Conservation (phyloP, 2,797 vertebrate species). For the Capromys pilorides region DNA sequence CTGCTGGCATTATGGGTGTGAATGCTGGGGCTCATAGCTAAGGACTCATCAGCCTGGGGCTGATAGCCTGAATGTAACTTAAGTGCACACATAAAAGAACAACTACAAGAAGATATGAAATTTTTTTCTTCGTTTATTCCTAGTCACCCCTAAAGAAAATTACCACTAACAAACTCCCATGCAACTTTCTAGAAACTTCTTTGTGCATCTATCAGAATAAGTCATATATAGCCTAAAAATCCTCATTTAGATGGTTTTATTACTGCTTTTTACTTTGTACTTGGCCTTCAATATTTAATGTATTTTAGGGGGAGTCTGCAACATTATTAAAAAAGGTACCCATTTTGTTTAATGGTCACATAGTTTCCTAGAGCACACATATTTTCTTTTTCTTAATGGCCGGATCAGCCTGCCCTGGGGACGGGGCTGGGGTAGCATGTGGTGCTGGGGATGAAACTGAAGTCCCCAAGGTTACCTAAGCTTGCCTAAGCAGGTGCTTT, state of each 20-base stretch:
- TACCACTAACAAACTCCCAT: conserved; percentile 4
- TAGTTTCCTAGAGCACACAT: neutral
- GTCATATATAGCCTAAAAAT: conserved; percentile 4
- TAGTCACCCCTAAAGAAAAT: neutral
- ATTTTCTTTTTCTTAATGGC: neutral
- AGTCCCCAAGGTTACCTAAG: too few relatives aligned
- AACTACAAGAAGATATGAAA: neutral
- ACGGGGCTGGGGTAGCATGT: too few relatives aligned
- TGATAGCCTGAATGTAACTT: neutral
- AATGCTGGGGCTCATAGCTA: too few relatives aligned
- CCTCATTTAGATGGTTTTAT: neutral
- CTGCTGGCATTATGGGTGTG: too few relatives aligned
- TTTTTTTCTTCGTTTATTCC: neutral
- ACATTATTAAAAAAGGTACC: conserved; percentile 26
- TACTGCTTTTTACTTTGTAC: conserved; percentile 35
- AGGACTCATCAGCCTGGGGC: too few relatives aligned
- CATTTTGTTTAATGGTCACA: conserved; percentile 39
- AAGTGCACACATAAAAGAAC: neutral
- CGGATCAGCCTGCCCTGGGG: too few relatives aligned
- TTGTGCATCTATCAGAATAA: neutral
- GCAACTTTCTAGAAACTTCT: conserved; percentile 41
- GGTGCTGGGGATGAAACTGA: too few relatives aligned
- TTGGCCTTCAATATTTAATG: conserved; percentile 5
- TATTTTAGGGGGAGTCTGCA: neutral
- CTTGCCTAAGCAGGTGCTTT: too few relatives aligned